Conservation (phyloP, 2,113 vertebrate species). For the Bombycilla garrulus region DNA sequence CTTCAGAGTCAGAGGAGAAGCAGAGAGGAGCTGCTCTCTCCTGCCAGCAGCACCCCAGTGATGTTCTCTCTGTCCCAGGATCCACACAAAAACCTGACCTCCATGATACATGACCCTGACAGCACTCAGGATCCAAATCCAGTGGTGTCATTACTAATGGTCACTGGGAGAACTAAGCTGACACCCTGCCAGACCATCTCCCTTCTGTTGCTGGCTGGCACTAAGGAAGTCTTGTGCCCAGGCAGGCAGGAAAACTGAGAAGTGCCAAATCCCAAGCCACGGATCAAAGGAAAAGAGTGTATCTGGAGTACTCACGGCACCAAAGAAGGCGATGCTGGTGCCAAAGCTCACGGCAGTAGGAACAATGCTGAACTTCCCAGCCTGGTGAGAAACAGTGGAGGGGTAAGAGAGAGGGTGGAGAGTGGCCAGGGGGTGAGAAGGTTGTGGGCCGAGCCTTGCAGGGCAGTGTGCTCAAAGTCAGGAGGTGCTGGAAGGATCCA, state of each 20-base stretch:
- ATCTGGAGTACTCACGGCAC: constrained; percentile 65
- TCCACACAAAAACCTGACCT: not conserved
- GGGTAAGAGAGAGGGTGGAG: not conserved
- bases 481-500: not conserved
- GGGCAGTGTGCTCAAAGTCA: not conserved
- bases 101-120: fast-evolving
- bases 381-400: constrained; percentile 50
- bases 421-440: not conserved
- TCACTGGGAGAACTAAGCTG: not conserved
- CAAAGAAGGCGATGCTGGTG: constrained; percentile 65
- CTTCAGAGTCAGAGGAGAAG: not conserved
- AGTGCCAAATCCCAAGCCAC: not conserved
- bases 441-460: not conserved
- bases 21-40: not conserved
- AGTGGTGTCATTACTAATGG: not conserved
- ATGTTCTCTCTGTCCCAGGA: not conserved
- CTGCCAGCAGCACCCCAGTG: not conserved
- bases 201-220: too few relatives aligned
- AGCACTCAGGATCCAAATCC: not conserved
- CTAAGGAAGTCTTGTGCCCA: not conserved
- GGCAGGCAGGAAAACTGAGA: not conserved
- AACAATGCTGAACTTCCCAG: constrained; percentile 73
- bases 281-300: fast-evolving
- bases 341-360: constrained; percentile 65
- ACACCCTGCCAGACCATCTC: not conserved